Evolutionary conservation across 1,140 invertebrate genomes (phyloP).

Genomic region (Scaptomyza hsui): DNA sequence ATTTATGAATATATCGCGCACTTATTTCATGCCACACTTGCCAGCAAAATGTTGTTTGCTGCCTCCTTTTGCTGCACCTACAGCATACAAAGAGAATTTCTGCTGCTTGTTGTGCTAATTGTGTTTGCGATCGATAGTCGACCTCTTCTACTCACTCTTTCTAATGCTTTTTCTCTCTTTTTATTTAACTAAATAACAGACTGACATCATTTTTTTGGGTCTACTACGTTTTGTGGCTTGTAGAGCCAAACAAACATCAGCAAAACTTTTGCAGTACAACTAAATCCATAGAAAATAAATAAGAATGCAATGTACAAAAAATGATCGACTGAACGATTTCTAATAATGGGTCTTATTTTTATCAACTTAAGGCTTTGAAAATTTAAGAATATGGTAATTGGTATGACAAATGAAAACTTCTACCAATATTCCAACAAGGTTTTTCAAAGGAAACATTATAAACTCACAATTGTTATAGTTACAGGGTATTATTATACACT

Average conservation of each 20-base stretch:
- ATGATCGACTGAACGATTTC: no score
- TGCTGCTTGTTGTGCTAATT: slow-evolving; percentile 44
- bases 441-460: no score
- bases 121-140: slow-evolving; percentile 7
- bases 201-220: background rate
- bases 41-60: slow-evolving; percentile 17
- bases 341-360: no score
- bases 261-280: background rate
- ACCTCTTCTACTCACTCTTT: background rate
- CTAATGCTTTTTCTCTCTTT: background rate
- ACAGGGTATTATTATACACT: background rate
- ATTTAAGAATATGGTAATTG: no score
- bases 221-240: background rate
- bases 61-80: background rate
- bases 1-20: slow-evolving; percentile 74
- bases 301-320: background rate
- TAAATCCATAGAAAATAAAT: background rate
- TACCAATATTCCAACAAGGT: no score
- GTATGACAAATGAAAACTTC: no score
- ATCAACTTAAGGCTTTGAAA: no score
- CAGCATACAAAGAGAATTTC: background rate
- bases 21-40: slow-evolving; percentile 69
- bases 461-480: background rate
- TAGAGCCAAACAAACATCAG: background rate
- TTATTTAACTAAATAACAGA: no score